Percentiles rank a stretch among this genome's conserved stretches.
Conservation (phyloP, 2,888 invertebrate genomes). For the Archaeoteleia sp. region DNA sequence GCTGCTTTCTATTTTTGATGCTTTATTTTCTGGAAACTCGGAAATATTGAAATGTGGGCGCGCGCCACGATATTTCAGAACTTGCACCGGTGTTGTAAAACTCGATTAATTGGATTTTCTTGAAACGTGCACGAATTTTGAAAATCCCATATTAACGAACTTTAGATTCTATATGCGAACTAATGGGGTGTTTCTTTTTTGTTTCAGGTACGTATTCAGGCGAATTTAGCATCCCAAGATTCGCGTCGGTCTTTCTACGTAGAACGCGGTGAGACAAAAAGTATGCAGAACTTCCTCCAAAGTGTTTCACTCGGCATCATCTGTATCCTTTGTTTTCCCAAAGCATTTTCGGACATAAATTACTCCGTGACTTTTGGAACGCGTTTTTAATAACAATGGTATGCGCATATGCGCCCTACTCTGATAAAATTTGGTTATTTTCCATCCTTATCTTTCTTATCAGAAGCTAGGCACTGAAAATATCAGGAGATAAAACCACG, state of each 20-base stretch:
- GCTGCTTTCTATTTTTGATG: slow-evolving; percentile 38
- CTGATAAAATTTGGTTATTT: slow-evolving; percentile 6
- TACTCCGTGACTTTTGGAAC: slow-evolving; percentile 50
- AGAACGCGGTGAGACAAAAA: slow-evolving; percentile 6
- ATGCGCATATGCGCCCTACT: slow-evolving; percentile 3
- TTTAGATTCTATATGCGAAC: slow-evolving; percentile 12
- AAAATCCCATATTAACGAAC: slow-evolving; percentile 17
- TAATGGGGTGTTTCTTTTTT: slow-evolving; percentile 20
- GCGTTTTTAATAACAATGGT: slow-evolving; percentile 53
- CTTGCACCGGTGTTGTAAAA: slow-evolving; percentile 9
- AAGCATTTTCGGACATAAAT: slow-evolving; percentile 46
- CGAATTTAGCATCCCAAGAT: neutral
- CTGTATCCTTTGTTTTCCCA: slow-evolving; percentile 3
- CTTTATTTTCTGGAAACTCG: slow-evolving; percentile 45
- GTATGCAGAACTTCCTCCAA: neutral
- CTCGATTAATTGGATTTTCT: slow-evolving; percentile 36
- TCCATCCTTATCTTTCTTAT: slow-evolving; percentile 14
- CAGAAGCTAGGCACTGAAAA: no score
- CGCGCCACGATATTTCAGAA: slow-evolving; percentile 31
- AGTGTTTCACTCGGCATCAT: slow-evolving; percentile 1
- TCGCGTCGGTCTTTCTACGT: neutral
- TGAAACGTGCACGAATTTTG: slow-evolving; percentile 11
- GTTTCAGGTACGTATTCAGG: slow-evolving; percentile 22
- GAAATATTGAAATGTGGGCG: slow-evolving; percentile 47
- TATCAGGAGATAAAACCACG: no score